Conservation (phyloP, 1,140 invertebrate genomes). For the Anastrepha obliqua region DNA sequence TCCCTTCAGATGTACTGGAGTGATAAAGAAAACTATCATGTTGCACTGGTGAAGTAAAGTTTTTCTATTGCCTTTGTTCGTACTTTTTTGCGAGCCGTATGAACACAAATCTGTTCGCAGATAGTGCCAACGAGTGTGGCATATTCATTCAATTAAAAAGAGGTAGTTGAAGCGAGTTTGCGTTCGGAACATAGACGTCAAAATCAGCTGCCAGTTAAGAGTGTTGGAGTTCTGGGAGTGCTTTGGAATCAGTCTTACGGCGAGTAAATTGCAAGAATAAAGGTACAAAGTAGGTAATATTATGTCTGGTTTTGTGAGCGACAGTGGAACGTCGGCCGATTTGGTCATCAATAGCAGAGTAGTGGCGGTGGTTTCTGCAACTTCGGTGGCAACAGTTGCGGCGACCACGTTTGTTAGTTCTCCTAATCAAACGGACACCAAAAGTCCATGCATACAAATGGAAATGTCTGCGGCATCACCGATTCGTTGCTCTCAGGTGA, state of each 20-base stretch:
- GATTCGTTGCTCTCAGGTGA: not conserved
- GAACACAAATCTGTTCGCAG: not conserved
- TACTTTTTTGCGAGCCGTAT: not conserved
- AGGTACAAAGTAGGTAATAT: not conserved
- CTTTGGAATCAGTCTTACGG: too few relatives aligned
- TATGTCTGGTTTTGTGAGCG: not conserved
- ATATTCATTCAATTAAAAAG: too few relatives aligned
- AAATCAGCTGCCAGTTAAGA: too few relatives aligned
- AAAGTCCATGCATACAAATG: not conserved
- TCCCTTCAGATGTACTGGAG: not conserved
- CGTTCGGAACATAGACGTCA: too few relatives aligned
- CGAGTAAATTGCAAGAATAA: too few relatives aligned
- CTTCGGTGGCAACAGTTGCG: not conserved
- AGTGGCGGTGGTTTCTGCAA: conserved; percentile 1
- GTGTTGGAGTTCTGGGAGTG: too few relatives aligned
- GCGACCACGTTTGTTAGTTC: not conserved
- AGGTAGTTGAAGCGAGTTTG: too few relatives aligned
- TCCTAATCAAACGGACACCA: not conserved
- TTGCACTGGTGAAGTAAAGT: not conserved
- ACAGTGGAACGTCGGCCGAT: conserved; percentile 3
- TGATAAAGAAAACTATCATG: conserved; percentile 14
- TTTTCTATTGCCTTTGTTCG: not conserved
- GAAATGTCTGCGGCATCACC: not conserved
- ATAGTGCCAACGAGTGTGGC: too few relatives aligned
- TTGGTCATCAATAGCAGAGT: not conserved